Evolutionary conservation across 2,888 invertebrate genomes (phyloP).

Genomic region (Drepanosiphum platanoidis): DNA sequence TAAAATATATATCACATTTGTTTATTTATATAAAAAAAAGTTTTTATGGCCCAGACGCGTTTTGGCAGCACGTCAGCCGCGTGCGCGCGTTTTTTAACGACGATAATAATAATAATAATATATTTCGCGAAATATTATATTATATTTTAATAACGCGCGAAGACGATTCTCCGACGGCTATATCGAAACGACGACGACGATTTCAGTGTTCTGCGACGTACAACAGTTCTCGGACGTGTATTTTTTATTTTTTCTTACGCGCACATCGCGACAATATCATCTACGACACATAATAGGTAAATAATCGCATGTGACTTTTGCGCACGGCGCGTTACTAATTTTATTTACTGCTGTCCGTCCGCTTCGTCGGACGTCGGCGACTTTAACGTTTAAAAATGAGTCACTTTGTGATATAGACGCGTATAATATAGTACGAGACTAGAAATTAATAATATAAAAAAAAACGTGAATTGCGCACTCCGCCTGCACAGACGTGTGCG

Average conservation of each 20-base stretch:
- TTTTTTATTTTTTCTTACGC: background rate
- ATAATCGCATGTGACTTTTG: slow-evolving; percentile 4
- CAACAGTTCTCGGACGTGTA: no score
- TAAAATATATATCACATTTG: background rate
- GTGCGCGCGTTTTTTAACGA: background rate
- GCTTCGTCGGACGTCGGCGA: background rate
- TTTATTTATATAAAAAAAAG: background rate
- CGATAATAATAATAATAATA: no score
- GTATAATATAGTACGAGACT: no score
- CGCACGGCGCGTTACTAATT: slow-evolving; percentile 6
- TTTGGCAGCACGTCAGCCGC: slow-evolving; percentile 25
- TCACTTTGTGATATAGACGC: no score
- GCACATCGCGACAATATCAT: background rate
- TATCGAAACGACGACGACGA: no score
- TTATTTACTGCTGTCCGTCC: slow-evolving; percentile 23
- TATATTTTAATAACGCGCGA: background rate
- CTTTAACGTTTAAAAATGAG: background rate
- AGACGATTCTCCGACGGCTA: background rate
- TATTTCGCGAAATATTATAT: background rate
- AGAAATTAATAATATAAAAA: no score
- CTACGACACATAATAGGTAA: background rate
- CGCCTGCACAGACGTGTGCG: background rate
- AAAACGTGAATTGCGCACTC: background rate
- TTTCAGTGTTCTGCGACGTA: background rate
- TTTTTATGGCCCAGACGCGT: slow-evolving; percentile 12